Evolutionary conservation across 1,140 invertebrate genomes (phyloP), one percentile per base, ranked within the genome.

Genomic region (Hylaeus anthracinus): DNA sequence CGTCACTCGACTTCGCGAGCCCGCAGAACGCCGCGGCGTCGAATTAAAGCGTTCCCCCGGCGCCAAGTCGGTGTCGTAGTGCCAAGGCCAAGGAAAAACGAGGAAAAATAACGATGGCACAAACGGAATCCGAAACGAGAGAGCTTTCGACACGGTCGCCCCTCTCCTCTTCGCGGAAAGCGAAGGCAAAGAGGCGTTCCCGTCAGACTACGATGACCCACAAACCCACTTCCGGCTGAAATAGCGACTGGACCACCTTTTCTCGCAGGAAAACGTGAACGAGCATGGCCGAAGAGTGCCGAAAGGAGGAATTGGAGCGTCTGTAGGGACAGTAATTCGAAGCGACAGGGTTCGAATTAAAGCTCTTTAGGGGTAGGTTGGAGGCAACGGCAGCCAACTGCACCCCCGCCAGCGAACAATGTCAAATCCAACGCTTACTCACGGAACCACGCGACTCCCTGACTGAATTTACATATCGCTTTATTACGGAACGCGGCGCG

Each of bases 301-400:
- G 74, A 90, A 88, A 84, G 83, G 72, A 85, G 83, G 84, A 90
- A 91, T 84, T 85, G 82, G 88, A 90, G 86, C 85, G 79, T 91
- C 85, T 87, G 83, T 69, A 79, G 86, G 86, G 87, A 91, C 88
- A 87, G 86, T 90, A 88, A 90, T 91, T 90, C 71, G 87, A 88
- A 86, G 85, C 85, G 89, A 90, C 89, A 88, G 86, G 83, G 86
- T 89, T 90, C 85, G 89, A 90, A 91, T 91, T 91, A 87, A 89
- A 88, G 88, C 86, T 90, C 88, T 88, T 88, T 89, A 84, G 72
- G 84, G 61, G 43, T 63, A 67, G 80, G 78, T 76, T 81, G 84
- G 55, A 69, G 75, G 60, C 56, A 76, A 78, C 76, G 71, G 66
- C 12, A 74, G 66, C 56, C 37, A 70, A 76, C 60, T 79, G 55